Evolutionary conservation across 23 tunicate species (phyloP).

Genomic region (Trididemnum nubilum): DNA sequence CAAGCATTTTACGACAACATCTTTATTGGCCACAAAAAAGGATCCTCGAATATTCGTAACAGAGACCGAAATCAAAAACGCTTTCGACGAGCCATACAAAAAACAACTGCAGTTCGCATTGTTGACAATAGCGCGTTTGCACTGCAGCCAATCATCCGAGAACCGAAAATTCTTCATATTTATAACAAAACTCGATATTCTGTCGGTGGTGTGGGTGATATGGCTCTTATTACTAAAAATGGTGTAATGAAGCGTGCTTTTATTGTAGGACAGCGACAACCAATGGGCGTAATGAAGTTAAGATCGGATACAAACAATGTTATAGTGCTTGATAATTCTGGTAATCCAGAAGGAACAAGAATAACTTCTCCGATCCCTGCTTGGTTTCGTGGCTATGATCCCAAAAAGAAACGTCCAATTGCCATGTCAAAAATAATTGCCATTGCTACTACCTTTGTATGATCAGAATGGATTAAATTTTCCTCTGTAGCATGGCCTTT

Average conservation of each 20-base stretch:
- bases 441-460: constrained; percentile 70
- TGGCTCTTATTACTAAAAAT: constrained; percentile 62
- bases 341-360: constrained; percentile 95
- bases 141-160: constrained; percentile 44
- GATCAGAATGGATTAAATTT: not conserved
- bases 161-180: constrained; percentile 64
- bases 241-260: constrained; percentile 80
- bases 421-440: constrained; percentile 91
- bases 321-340: constrained; percentile 74
- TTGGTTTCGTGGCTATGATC: constrained; percentile 72
- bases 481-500: too few relatives aligned
- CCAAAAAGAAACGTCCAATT: constrained; percentile 47
- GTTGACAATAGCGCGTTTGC: constrained; percentile 73
- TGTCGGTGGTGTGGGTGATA: constrained; percentile 81
- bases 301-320: constrained; percentile 92
- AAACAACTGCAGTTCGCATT: constrained; percentile 65
- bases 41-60: constrained; percentile 61
- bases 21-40: constrained; percentile 61
- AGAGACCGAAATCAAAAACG: constrained; percentile 43
- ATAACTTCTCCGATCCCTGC: constrained; percentile 90
- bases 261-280: constrained; percentile 69
- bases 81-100: constrained; percentile 45
- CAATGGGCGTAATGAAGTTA: constrained; percentile 71
- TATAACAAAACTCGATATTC: constrained; percentile 47
- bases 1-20: constrained; percentile 84